These are phyloP conservation scores for Hirtodrosophila histrioides DNA, from an alignment of 2,888 invertebrate genomes.

Conservation along the genomic window DNA sequence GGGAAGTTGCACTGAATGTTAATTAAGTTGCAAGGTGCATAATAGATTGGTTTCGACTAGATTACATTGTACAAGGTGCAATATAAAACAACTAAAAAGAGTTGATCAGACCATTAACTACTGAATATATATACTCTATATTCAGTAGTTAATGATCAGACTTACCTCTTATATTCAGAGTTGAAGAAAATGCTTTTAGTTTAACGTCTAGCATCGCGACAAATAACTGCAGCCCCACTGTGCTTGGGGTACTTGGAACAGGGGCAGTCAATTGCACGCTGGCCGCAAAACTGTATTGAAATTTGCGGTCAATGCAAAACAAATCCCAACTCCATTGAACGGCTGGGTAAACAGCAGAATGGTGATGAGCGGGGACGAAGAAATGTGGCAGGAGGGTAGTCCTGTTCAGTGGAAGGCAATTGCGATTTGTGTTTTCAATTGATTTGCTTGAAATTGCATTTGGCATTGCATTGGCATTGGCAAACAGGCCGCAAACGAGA, in stretches of 20 bases:
- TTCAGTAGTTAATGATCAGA: too few species aligned
- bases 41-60: too few species aligned
- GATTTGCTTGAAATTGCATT: constrained; percentile 76
- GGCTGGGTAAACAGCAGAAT: constrained; percentile 48
- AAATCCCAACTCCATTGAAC: constrained; percentile 69
- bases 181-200: too few species aligned
- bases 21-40: too few species aligned
- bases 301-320: constrained; percentile 78
- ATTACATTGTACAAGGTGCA: too few species aligned
- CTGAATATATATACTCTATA: too few species aligned
- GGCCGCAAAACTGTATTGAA: constrained; percentile 75
- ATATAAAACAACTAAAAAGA: too few species aligned
- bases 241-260: constrained; percentile 1
- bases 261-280: constrained; percentile 55
- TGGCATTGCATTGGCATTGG: constrained; percentile 56
- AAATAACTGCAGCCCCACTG: constrained; percentile 23
- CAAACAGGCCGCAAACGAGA: constrained; percentile 45
- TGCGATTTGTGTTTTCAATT: constrained; percentile 74
- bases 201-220: not conserved
- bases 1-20: too few species aligned
- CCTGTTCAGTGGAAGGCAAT: constrained; percentile 62
- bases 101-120: too few species aligned
- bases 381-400: too few species aligned
- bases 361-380: constrained; percentile 1
- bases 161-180: too few species aligned